Evolutionary conservation across 2,797 vertebrate species (phyloP), one percentile per base, ranked within the genome.

Genomic region (Anabacerthia variegaticeps): DNA sequence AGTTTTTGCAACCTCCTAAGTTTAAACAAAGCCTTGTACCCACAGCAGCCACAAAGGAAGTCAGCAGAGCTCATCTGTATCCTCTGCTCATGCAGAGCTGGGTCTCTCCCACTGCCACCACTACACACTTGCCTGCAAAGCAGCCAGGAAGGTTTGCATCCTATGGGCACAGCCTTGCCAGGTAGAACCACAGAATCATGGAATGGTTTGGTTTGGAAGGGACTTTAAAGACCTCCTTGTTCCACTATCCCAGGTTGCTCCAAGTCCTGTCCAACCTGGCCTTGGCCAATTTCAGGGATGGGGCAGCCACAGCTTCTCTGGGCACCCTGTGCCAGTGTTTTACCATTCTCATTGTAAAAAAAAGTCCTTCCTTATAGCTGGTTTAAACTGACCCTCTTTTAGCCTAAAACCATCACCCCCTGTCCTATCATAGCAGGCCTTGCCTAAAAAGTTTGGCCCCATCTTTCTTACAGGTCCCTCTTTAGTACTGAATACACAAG

Each of bases 91-190:
- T 2, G 4, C 58, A 72, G 67, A 61, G 59, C 66, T 89, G 75
- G 65, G 49, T 39, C 20, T 23, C 26, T 23, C 36, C 39, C 43
- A 9, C 30, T n/a, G 43, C 27, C 66, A 87, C 11, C 66, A 5
- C 41, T 4, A 12, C 2, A 10, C 26, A 6, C 32, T 56, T 37
- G 55, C 63, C 68, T 41, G 71, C 41, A 65, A 14, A 59, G 49
- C 73, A 14, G 2, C 0, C 0, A 0, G 65, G 62, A 52, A 77
- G 24, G 9, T 71, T 63, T 71, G 52, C 16, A 76, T 28, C 72
- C 44, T 19, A 2, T 5, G 8, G 74, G 48, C 30, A 86, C 26
- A 24, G 43, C 51, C 30, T 7, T 12, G 32, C n/a, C 43, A 26
- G 18, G 1, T 1, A 20, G 27, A 55, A 28, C 24, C 43, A 65